Conservation (phyloP, 2,113 vertebrate genomes). For the Beaufortia kweichowensis region DNA sequence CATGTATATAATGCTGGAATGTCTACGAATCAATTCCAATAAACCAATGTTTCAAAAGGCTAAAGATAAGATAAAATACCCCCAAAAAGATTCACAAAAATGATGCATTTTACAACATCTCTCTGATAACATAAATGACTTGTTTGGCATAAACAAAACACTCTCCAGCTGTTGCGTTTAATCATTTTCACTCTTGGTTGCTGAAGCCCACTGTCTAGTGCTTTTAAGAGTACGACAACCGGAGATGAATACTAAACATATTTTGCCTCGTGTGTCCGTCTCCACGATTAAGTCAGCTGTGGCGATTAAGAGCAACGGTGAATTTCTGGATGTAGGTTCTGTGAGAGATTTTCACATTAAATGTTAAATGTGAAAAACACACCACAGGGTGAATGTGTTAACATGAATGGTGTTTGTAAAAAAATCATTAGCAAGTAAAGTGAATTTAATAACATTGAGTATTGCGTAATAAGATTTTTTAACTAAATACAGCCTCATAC, state of each 20-base stretch:
- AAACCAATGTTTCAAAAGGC: too few species aligned
- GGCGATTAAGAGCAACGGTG: background rate
- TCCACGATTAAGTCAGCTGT: slow-evolving; percentile 40
- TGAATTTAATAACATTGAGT: background rate
- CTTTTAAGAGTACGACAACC: slow-evolving; percentile 38
- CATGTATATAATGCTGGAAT: too few species aligned
- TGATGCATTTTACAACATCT: background rate
- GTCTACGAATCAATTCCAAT: too few species aligned
- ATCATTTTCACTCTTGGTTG: slow-evolving; percentile 39
- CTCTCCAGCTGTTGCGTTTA: slow-evolving; percentile 37
- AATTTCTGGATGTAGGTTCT: background rate
- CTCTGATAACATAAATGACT: slow-evolving; percentile 18
- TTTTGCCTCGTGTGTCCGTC: slow-evolving; percentile 4
- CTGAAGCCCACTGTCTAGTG: slow-evolving; percentile 20
- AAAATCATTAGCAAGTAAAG: background rate
- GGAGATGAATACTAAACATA: slow-evolving; percentile 15
- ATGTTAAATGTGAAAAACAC: background rate
- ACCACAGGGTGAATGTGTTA: background rate
- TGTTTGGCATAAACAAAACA: slow-evolving; percentile 45
- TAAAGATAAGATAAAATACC: background rate
- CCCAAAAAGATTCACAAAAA: background rate
- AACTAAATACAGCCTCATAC: too few species aligned
- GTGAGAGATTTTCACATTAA: background rate
- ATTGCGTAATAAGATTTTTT: too few species aligned
- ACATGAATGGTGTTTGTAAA: background rate